Base-by-base conservation (phyloP, 2,797 vertebrate genomes). In the Holocentrus rufus region DNA sequence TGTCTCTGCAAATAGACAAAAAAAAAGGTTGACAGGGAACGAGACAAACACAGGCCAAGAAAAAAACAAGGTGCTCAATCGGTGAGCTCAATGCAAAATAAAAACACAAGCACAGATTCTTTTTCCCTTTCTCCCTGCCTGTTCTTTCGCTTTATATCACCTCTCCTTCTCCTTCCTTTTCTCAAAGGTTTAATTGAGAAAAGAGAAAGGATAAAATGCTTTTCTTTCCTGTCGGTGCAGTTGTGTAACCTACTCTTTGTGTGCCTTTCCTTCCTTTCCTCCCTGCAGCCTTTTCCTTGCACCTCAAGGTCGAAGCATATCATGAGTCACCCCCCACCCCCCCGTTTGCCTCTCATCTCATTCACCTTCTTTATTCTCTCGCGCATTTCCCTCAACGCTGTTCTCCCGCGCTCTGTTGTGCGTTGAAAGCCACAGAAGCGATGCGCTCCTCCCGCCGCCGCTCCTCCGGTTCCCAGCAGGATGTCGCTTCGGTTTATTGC, bases 241-340 rank as follows among this genome's bases (percentile, higher is more conserved):
- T 87, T 78, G 69, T 82, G 67, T 80, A 76, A 71, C 66, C 65
- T 58, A 46, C 20, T 80, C 75, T 84, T 82, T 88, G 76, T 88
- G 82, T 62, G 64, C 25, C 59, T 74, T 82, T 79, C 66, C 80
- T 69, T 74, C 69, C 63, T 52, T 66, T 31, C 56, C 69, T 49
- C 55, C 61, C 65, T 64, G 25, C 31, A 47, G 68, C 46, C 60
- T 67, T 34, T 69, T 81, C 44, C 62, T 77, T 59, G 47, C 54
- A 84, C 63, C 72, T 78, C 68, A 73, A 70, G 65, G 72, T 79
- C 73, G 34, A 54, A 78, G 47, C 56, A 36, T 66, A 57, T 76
- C 74, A n/a, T 76, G 72, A 72, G 72, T 72, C 72, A 65, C n/a
- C 13, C 13, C 39, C 36, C 39, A 22, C 20, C 22, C 56, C 65